Evolutionary conservation across 2,888 invertebrate species (phyloP).

Genomic region (Apodemia duryi): DNA sequence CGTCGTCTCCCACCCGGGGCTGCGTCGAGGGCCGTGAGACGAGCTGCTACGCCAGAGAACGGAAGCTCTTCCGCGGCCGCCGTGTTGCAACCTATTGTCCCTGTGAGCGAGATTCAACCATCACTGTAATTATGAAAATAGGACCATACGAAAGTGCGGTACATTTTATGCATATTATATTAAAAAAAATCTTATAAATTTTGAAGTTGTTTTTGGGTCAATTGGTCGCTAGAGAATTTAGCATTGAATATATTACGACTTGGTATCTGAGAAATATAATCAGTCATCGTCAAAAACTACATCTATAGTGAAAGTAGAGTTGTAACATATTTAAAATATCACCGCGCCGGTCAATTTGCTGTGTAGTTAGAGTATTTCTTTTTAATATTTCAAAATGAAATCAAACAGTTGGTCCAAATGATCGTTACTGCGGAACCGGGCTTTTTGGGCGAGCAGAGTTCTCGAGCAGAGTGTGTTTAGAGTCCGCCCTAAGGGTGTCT

Average conservation of each 20-base stretch:
- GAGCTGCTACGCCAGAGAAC: conserved; percentile 39
- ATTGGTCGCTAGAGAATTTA: background rate
- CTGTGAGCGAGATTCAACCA: conserved; percentile 38
- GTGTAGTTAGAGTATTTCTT: background rate
- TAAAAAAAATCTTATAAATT: background rate
- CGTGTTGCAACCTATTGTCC: conserved; percentile 67
- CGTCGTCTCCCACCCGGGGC: conserved; percentile 60
- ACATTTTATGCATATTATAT: conserved; percentile 12
- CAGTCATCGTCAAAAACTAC: no score
- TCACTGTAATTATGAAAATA: conserved; percentile 34
- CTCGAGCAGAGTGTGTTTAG: no score
- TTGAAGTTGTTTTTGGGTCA: background rate
- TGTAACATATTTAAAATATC: background rate
- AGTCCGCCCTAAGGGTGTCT: no score
- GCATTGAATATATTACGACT: background rate
- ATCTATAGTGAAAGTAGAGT: background rate
- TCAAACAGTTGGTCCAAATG: no score
- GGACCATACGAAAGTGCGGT: conserved; percentile 22
- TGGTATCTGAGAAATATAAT: no score
- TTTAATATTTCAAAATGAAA: no score
- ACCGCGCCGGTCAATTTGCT: no score
- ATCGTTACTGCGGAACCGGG: no score
- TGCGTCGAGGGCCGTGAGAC: conserved; percentile 48
- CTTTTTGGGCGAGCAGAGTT: no score
- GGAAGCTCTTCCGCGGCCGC: conserved; percentile 58